phyloP scores from a whole-genome alignment of 1,140 invertebrate species.

The Mya arenaria region DNA sequence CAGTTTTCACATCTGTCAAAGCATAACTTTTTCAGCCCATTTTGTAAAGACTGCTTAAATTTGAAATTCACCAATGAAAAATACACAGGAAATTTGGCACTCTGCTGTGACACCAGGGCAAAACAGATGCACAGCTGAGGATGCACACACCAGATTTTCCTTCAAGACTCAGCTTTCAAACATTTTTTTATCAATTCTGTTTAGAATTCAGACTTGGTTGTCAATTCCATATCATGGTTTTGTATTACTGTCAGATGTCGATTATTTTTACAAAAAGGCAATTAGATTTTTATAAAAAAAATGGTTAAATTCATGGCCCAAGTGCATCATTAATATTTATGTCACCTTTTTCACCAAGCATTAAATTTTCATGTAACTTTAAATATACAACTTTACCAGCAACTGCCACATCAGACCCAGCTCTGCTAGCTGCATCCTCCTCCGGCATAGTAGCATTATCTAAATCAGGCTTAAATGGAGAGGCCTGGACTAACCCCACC shows the following conservation, averaged over 20 bases:
- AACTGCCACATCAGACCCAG: conserved; percentile 1
- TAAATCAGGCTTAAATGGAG: conserved; percentile 4
- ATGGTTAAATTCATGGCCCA: background rate
- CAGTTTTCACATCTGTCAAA: background rate
- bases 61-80: no score
- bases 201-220: no score
- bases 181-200: no score
- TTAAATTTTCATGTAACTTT: background rate
- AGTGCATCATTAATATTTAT: background rate
- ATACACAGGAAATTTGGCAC: no score
- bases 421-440: conserved; percentile 28
- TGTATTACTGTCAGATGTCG: background rate
- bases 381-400: background rate
- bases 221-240: background rate
- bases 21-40: no score
- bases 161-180: no score
- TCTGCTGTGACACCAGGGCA: no score
- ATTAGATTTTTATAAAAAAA: background rate
- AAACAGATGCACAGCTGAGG: no score
- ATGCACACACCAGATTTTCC: no score
- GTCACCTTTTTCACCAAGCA: no score
- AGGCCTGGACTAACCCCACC: background rate
- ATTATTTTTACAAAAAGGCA: background rate
- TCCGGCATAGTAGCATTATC: background rate
- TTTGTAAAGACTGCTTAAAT: no score